Conservation (phyloP, 2,113 vertebrate species). For the Callionymus lyra region DNA sequence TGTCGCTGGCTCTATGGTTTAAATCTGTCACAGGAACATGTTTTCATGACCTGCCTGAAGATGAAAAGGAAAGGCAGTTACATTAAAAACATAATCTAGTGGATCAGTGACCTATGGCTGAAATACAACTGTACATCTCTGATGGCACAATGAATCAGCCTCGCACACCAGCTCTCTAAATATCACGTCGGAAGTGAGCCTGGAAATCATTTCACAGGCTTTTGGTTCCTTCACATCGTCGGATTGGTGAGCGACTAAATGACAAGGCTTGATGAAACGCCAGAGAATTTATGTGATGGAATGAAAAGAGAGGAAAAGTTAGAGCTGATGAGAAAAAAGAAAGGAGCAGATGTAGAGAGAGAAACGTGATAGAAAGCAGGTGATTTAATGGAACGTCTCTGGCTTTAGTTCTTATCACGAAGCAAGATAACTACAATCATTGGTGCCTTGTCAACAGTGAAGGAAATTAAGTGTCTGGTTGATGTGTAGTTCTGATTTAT, state of each 20-base stretch:
- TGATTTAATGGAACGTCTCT: not conserved
- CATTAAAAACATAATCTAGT: constrained; percentile 29
- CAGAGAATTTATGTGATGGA: constrained; percentile 7
- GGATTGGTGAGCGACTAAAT: constrained; percentile 14
- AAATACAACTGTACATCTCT: constrained; percentile 6
- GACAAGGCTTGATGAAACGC: constrained; percentile 8
- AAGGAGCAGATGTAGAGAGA: constrained; percentile 20
- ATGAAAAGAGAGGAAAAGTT: constrained; percentile 4
- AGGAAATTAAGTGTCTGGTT: too few relatives aligned
- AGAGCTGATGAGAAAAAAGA: constrained; percentile 23
- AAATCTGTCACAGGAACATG: constrained; percentile 29
- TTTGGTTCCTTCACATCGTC: constrained; percentile 6
- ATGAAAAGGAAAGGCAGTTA: constrained; percentile 23
- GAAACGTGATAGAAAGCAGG: constrained; percentile 41
- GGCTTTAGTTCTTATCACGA: too few relatives aligned
- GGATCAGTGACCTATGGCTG: constrained; percentile 21
- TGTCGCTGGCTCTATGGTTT: constrained; percentile 21
- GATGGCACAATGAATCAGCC: constrained; percentile 2
- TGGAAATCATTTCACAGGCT: not conserved
- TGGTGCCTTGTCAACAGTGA: too few relatives aligned
- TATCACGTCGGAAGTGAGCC: not conserved
- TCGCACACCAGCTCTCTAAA: constrained; percentile 1
- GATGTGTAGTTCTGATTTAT: too few relatives aligned
- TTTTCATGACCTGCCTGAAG: constrained; percentile 14
- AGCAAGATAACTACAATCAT: too few relatives aligned